Conservation (phyloP, 2,888 invertebrate genomes). For the Unio pictorum region DNA sequence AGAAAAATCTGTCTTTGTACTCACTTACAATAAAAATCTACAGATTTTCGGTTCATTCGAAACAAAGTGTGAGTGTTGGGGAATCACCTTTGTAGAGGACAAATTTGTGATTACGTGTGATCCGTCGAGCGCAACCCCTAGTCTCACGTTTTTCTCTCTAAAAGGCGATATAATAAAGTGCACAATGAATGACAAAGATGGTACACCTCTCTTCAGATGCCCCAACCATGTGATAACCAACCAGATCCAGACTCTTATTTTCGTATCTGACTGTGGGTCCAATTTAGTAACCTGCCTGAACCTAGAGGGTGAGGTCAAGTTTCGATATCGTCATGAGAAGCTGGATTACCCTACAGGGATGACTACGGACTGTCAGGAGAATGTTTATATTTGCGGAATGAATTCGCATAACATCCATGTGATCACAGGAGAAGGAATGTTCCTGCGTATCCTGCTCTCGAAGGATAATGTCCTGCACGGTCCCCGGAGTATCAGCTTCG, state of each 20-base stretch:
- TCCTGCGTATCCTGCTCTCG: conserved; percentile 20
- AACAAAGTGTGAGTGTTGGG: conserved; percentile 34
- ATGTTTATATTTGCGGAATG: conserved; percentile 31
- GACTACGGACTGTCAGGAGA: conserved; percentile 23
- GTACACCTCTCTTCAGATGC: conserved; percentile 18
- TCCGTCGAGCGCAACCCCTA: conserved; percentile 28
- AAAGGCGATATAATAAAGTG: conserved; percentile 20
- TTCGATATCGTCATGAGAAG: conserved; percentile 25
- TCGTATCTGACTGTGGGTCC: conserved; percentile 20
- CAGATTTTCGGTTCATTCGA: conserved; percentile 16
- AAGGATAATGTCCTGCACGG: conserved; percentile 8
- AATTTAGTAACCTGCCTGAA: conserved; percentile 17
- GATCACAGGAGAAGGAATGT: conserved; percentile 18
- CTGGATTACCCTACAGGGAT: conserved; percentile 23
- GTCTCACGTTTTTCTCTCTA: conserved; percentile 21
- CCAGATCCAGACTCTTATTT: conserved; percentile 12
- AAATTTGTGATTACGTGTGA: conserved; percentile 29
- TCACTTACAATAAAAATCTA: conserved; percentile 18
- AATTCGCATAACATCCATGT: conserved; percentile 35
- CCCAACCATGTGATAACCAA: conserved; percentile 31
- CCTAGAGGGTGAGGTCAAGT: conserved; percentile 17
- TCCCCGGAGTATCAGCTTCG: conserved; percentile 28
- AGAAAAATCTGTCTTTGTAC: conserved; percentile 19
- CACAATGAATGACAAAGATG: conserved; percentile 23
- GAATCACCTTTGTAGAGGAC: conserved; percentile 18